These are phyloP conservation scores for Chrysotoxum bicinctum DNA, from an alignment of 2,888 invertebrate species.

Conservation along the genomic window DNA sequence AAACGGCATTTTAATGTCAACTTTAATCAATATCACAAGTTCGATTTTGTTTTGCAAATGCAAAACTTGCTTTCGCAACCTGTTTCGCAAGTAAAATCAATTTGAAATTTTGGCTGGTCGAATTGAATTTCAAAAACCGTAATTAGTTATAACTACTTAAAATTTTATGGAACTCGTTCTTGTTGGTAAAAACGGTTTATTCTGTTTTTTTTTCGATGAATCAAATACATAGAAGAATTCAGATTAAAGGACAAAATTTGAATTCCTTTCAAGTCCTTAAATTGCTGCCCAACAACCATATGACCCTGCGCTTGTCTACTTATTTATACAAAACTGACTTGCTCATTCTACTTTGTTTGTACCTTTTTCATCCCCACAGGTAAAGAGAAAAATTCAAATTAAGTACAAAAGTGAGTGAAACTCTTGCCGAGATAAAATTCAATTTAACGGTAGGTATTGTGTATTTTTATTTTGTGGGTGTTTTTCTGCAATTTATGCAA, in stretches of 20 bases:
- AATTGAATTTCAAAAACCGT: too few relatives aligned
- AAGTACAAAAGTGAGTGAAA: slow-evolving; percentile 34
- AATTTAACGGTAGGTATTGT: slow-evolving; percentile 18
- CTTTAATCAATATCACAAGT: too few relatives aligned
- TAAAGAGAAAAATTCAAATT: slow-evolving; percentile 27
- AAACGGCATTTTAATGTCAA: too few relatives aligned
- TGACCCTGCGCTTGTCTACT: background rate
- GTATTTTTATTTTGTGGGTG: slow-evolving; percentile 14
- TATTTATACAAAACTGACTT: background rate
- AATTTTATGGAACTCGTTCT: too few relatives aligned
- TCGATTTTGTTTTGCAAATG: too few relatives aligned
- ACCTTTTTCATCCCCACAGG: background rate
- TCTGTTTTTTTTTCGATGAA: too few relatives aligned
- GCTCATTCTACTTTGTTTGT: background rate
- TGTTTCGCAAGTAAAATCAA: too few relatives aligned
- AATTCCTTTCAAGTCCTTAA: background rate
- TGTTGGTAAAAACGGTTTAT: too few relatives aligned
- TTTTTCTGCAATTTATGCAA: slow-evolving; percentile 30
- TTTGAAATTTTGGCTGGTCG: too few relatives aligned
- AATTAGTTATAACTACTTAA: too few relatives aligned
- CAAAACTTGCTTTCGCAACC: too few relatives aligned
- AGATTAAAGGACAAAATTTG: background rate
- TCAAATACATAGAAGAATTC: too few relatives aligned
- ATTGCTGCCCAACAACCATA: background rate
- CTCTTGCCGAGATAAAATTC: slow-evolving; percentile 24